Base-by-base conservation (phyloP, 2,888 invertebrate genomes). In the Galerucella calmariensis region DNA sequence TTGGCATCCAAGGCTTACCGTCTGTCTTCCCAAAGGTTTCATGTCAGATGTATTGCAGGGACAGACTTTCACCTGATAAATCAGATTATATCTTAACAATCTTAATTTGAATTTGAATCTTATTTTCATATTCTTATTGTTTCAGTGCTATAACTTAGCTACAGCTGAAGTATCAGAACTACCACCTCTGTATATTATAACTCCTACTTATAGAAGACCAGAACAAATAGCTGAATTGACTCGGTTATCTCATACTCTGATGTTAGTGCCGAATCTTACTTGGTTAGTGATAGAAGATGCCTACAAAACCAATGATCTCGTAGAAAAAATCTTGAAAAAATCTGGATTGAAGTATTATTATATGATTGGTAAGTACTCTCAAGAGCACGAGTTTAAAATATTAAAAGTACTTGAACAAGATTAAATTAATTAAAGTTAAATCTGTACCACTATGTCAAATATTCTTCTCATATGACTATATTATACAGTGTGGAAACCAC, bases 201-300 rank as follows among this genome's bases (percentile, higher is more conserved):
- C 94, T 75, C 94, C 94, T 75, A 94, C 94, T 53, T 93, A 93
- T 84, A 89, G 90, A 78, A 89, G 94, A 81, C 91, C 93, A 51
- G 93, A 94, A 84, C 95, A 96, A 87, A 90, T 94, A 82, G 92
- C 96, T 9, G 95, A 96, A 85, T 87, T 96, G 75, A 95, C 94
- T 53, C 93, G 98, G 84, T 88, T 98, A 74, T 94, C 95, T 9
- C 95, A 98, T 84, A 94, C 97, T 2, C 91, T 98, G 78, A 92
- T 94, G 90, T 91, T 95, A 81, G 92, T 97, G 75, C 94, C 95
- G 77, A 95, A 96, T 86, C 90, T 98, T 74, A 94, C 97, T 85
- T 98, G 98, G 98, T 93, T 98, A 79, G 89, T 98, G 59, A 91
- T 98, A 46, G 98, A 98, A 88, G 98, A 98, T 87, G 90, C 96